Conservation (phyloP, 2,113 vertebrate genomes). For the Antechinus stuartii region DNA sequence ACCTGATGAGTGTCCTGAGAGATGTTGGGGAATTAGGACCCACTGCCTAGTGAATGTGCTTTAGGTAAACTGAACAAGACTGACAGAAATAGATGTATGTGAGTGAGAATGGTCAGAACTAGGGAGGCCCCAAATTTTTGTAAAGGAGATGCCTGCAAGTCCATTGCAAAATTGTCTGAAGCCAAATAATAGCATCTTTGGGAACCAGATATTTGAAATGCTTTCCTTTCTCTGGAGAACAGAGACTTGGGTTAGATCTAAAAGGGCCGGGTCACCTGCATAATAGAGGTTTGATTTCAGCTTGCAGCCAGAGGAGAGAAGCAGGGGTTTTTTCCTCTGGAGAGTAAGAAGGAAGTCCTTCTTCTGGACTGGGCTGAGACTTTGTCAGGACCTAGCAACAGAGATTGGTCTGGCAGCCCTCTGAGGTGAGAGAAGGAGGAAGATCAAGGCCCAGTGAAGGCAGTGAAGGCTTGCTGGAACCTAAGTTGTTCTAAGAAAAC, state of each 20-base stretch:
- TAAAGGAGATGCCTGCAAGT: neutral
- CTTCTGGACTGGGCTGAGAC: neutral
- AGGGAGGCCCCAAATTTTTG: neutral
- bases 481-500: neutral
- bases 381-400: neutral
- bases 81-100: neutral
- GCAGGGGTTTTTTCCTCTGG: neutral
- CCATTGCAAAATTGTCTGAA: neutral
- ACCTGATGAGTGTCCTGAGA: neutral
- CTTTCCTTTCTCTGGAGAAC: neutral
- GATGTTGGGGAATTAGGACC: neutral
- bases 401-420: neutral
- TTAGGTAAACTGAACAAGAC: neutral
- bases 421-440: neutral
- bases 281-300: neutral
- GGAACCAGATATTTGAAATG: neutral
- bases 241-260: neutral
- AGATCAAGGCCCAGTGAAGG: neutral
- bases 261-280: neutral
- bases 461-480: neutral
- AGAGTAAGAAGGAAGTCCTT: neutral
- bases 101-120: neutral
- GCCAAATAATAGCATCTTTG: neutral
- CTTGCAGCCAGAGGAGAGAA: neutral
- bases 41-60: neutral